Evolutionary conservation across 2,888 invertebrate genomes (phyloP), one percentile per base, ranked within the genome.

Genomic region (Pandemis corylana): DNA sequence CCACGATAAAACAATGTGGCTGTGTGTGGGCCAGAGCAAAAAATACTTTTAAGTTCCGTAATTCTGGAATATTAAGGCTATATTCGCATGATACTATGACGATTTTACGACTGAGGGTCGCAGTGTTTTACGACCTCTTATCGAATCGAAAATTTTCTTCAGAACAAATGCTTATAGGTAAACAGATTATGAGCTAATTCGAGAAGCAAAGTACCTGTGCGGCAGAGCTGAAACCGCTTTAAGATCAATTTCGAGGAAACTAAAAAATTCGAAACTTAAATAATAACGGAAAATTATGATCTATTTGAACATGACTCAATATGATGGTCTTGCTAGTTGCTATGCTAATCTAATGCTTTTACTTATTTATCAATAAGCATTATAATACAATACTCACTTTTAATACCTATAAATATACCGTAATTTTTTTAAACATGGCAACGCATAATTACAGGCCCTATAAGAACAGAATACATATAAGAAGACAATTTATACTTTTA

Each of bases 71-170:
- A 82, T 89, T 88, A 88, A 82, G 88, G 77, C 79, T 82, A 87
- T 81, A 88, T 88, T 92, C 82, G 89, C 86, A 81, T 88, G 85
- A 85, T 88, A 85, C 79, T 79, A 80, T 83, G 83, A 84, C 81
- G 84, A 88, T 90, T 93, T 93, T 93, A 94, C 90, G 90, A 89
- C 51, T 87, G 85, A 84, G 82, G 85, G 87, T 90, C 89, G 87
- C 90, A 90, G 90, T 89, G 88, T 89, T 93, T 92, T 92, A 93
- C 90, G 91, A 87, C 83, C 87, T 88, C 85, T 91, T 90, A 92
- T 90, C 91, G 91, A 90, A 91, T 91, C 88, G 85, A 89, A 89
- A 89, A 87, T 84, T 86, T 87, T 85, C 87, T 86, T 82, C 83
- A 83, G 84, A 87, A 89, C 86, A 88, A 89, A 89, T 87, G 84